Conservation (phyloP, 1,140 invertebrate species). For the Ladona fulva region DNA sequence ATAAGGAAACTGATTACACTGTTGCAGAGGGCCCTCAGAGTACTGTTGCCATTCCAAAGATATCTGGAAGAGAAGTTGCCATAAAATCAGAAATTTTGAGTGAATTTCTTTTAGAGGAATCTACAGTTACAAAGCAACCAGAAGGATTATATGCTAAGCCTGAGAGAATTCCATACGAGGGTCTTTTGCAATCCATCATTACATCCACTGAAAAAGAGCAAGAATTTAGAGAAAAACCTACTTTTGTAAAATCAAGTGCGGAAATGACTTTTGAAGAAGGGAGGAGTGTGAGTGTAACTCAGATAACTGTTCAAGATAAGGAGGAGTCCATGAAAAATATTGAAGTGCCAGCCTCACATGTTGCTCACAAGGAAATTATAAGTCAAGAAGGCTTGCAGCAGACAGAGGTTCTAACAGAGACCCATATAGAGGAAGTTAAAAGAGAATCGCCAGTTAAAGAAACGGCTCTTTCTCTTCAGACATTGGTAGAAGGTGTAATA, state of each 20-base stretch:
- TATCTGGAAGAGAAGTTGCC: conserved; percentile 20
- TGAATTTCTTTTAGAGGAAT: conserved; percentile 21
- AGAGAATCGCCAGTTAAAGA: conserved; percentile 12
- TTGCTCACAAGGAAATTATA: conserved; percentile 28
- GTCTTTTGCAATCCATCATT: conserved; percentile 27
- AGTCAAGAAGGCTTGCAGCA: conserved; percentile 33
- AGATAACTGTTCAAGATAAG: conserved; percentile 40
- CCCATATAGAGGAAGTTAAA: conserved; percentile 26
- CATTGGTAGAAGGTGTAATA: conserved; percentile 32
- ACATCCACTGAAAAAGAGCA: conserved; percentile 29
- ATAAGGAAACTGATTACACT: conserved; percentile 33
- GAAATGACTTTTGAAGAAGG: conserved; percentile 30
- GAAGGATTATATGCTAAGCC: conserved; percentile 26
- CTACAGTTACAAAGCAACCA: conserved; percentile 22
- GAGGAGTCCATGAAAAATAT: conserved; percentile 32
- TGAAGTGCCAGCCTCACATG: conserved; percentile 26
- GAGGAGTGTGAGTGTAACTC: conserved; percentile 32
- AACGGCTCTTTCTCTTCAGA: conserved; percentile 24
- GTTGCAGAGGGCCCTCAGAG: conserved; percentile 22
- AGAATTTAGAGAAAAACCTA: conserved; percentile 27
- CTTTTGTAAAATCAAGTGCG: conserved; percentile 19
- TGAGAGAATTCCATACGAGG: conserved; percentile 29
- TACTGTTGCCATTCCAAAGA: conserved; percentile 14
- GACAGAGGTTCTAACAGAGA: conserved; percentile 27
- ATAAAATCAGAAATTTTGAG: conserved; percentile 20